phyloP scores from a whole-genome alignment of 2,888 invertebrate genomes.

The Teinopalpus imperialis region DNA sequence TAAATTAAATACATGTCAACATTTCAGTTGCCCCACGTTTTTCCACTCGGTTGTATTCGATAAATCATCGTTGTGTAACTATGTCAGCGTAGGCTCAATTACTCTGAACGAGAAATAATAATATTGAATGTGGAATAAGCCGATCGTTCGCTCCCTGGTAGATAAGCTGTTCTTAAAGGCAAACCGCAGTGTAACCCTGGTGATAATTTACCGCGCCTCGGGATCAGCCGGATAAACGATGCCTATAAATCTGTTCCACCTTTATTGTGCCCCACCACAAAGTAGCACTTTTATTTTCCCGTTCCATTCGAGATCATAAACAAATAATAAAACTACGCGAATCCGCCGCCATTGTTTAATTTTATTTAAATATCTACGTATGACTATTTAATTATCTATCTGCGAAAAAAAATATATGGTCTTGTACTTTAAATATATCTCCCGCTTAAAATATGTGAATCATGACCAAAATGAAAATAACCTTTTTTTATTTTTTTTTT shows the following conservation, averaged over 20 bases:
- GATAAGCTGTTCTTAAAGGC: slow-evolving; percentile 15
- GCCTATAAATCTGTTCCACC: slow-evolving; percentile 45
- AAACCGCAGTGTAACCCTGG: slow-evolving; percentile 32
- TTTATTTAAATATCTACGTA: too few relatives aligned
- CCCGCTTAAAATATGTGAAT: too few relatives aligned
- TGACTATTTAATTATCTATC: too few relatives aligned
- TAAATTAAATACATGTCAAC: too few relatives aligned
- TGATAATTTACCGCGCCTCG: slow-evolving; percentile 50
- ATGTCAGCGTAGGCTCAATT: too few relatives aligned
- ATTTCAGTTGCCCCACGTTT: too few relatives aligned
- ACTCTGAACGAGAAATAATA: slow-evolving; percentile 10
- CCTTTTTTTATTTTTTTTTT: too few relatives aligned
- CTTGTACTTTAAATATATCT: too few relatives aligned
- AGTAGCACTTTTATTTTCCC: slow-evolving; percentile 21
- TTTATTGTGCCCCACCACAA: slow-evolving; percentile 24
- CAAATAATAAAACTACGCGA: slow-evolving; percentile 5
- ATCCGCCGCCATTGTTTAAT: slow-evolving; percentile 11
- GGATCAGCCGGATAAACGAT: slow-evolving; percentile 58
- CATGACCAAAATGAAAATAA: too few relatives aligned
- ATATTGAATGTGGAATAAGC: slow-evolving; percentile 9
- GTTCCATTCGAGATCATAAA: slow-evolving; percentile 6
- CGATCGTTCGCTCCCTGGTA: slow-evolving; percentile 7
- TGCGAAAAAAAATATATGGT: too few relatives aligned
- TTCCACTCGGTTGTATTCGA: too few relatives aligned
- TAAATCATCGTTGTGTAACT: too few relatives aligned